Evolutionary conservation across 2,888 invertebrate genomes (phyloP).

Genomic region (Harmothoe impar): DNA sequence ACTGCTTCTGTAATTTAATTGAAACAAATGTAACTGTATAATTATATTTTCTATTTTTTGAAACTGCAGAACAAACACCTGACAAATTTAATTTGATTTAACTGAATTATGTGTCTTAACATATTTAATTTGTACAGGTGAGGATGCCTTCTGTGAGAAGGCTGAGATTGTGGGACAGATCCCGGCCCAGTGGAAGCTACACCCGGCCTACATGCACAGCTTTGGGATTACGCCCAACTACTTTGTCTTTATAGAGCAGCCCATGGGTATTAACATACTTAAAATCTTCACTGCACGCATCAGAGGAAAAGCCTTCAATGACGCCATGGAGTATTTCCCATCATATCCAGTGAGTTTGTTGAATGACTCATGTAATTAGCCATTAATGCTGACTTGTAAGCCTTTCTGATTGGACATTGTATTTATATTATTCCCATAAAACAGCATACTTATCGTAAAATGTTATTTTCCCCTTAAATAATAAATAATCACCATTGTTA

Average conservation of each 20-base stretch:
- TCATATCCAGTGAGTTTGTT: slow-evolving; percentile 29
- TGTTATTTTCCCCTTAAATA: no score
- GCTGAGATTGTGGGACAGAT: slow-evolving; percentile 64
- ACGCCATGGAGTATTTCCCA: slow-evolving; percentile 49
- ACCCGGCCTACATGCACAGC: slow-evolving; percentile 58
- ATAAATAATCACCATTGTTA: no score
- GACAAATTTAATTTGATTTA: no score
- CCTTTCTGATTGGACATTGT: no score
- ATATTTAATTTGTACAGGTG: slow-evolving; percentile 21
- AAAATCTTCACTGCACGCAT: slow-evolving; percentile 47
- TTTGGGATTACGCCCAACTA: slow-evolving; percentile 58
- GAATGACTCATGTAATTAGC: background rate
- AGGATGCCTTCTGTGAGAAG: slow-evolving; percentile 48
- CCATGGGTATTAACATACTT: slow-evolving; percentile 43
- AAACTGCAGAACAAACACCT: no score
- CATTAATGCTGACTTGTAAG: background rate
- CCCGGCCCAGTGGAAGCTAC: slow-evolving; percentile 65
- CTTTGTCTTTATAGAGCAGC: slow-evolving; percentile 57
- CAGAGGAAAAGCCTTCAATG: slow-evolving; percentile 25
- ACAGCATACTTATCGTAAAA: no score
- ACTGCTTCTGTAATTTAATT: no score
- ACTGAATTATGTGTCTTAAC: no score
- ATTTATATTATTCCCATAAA: no score
- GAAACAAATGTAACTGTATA: no score
- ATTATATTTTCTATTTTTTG: no score